A percentile compares a stretch with the other conserved stretches of the same genome.
phyloP scores from a whole-genome alignment of 1,140 invertebrate genomes.

The Eumaeus atala region DNA sequence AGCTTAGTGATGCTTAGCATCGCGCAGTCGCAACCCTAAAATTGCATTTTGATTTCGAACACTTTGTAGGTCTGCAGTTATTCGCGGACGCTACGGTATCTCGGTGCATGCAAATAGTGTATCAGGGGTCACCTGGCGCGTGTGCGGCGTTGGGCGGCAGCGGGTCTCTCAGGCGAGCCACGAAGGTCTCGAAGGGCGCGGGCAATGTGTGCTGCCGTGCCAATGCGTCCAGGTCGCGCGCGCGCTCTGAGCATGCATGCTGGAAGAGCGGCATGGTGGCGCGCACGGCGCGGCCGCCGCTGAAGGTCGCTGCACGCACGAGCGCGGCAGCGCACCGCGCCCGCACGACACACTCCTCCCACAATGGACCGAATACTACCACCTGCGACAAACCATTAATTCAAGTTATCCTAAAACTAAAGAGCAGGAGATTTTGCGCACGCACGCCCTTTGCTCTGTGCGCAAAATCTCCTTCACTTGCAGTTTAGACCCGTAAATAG shows the following conservation, averaged over 20 bases:
- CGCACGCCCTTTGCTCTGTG: too few relatives aligned
- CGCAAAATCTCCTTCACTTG: too few relatives aligned
- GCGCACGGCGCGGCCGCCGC: slow-evolving; percentile 93
- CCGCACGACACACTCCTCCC: slow-evolving; percentile 96
- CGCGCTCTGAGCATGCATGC: slow-evolving; percentile 94
- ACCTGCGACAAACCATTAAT: too few relatives aligned
- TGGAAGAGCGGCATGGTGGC: slow-evolving; percentile 92
- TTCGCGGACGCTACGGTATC: too few relatives aligned
- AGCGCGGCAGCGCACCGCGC: slow-evolving; percentile 90
- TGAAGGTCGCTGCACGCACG: slow-evolving; percentile 92
- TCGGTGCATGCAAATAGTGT: not conserved
- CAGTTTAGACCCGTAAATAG: too few relatives aligned
- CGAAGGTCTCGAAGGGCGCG: slow-evolving; percentile 87
- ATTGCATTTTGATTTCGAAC: too few relatives aligned
- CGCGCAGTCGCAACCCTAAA: too few relatives aligned
- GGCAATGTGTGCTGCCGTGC: slow-evolving; percentile 90
- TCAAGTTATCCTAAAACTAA: too few relatives aligned
- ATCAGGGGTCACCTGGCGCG: not conserved
- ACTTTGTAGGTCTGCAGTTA: too few relatives aligned
- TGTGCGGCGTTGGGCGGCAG: slow-evolving; percentile 2
- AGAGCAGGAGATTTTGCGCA: not conserved
- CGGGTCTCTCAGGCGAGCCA: slow-evolving; percentile 45
- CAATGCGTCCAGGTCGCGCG: slow-evolving; percentile 90
- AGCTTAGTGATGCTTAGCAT: not conserved
- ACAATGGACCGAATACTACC: slow-evolving; percentile 96